Conservation (phyloP, 2,888 invertebrate genomes). For the Melieria picta region DNA sequence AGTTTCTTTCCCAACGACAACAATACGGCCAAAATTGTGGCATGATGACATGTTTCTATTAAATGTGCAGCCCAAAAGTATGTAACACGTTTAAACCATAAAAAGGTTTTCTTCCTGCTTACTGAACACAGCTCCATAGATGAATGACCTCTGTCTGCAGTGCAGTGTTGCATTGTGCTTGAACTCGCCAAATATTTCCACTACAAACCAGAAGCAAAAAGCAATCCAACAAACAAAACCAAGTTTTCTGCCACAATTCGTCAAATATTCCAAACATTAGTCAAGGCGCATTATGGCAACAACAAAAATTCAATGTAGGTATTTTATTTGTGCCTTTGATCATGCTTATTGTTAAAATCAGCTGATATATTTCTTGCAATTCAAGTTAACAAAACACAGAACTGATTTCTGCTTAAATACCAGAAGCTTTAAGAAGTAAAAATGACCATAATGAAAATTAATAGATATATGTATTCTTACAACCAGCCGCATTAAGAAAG, state of each 20-base stretch:
- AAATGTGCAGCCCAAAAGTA: constrained; percentile 3
- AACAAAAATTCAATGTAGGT: background rate
- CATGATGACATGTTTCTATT: too few species aligned
- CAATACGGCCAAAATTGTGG: too few species aligned
- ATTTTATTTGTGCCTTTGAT: background rate
- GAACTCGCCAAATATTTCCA: background rate
- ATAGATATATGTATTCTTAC: too few species aligned
- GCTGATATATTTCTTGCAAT: too few species aligned
- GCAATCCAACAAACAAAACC: background rate
- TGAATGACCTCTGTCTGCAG: background rate
- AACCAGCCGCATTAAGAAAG: too few species aligned
- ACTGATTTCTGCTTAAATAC: too few species aligned
- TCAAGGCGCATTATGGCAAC: background rate
- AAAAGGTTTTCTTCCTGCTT: background rate
- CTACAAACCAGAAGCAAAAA: background rate
- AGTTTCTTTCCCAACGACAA: too few species aligned
- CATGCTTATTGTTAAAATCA: too few species aligned
- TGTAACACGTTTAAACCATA: background rate
- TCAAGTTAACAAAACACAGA: too few species aligned
- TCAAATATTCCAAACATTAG: background rate
- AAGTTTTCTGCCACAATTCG: background rate
- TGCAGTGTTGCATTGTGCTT: background rate
- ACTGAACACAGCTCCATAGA: constrained; percentile 5
- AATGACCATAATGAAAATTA: too few species aligned
- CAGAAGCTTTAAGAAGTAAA: too few species aligned